Conservation (phyloP, 2,797 vertebrate genomes). For the Emys orbicularis region DNA sequence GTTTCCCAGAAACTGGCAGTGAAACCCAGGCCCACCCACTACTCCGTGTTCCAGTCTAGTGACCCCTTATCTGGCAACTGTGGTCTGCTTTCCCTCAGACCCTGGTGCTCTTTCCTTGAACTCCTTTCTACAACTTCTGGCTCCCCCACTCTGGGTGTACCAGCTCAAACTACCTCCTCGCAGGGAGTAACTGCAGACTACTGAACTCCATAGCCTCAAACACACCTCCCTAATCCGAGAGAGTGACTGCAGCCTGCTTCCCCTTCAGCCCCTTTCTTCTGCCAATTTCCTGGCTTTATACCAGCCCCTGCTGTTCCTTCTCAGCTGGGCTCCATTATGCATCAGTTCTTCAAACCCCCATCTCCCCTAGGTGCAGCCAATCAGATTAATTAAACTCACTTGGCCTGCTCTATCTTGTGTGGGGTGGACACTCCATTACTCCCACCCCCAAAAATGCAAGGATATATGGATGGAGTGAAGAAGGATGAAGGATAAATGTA, state of each 20-base stretch:
- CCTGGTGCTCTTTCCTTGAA: not conserved
- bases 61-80: not conserved
- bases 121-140: not conserved
- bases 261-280: not conserved
- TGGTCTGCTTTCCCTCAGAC: not conserved
- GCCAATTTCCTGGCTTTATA: not conserved
- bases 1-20: not conserved
- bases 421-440: not conserved
- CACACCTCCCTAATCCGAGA: not conserved
- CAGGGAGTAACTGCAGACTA: not conserved
- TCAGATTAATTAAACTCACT: not conserved
- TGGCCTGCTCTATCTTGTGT: not conserved
- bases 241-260: not conserved
- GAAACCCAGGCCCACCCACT: not conserved
- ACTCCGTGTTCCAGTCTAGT: too few species aligned
- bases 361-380: not conserved
- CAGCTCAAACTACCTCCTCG: not conserved
- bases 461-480: not conserved
- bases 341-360: not conserved
- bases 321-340: not conserved
- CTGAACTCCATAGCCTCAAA: not conserved
- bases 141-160: not conserved
- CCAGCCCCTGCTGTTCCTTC: not conserved
- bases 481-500: not conserved
- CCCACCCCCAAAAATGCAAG: not conserved